phyloP scores from a whole-genome alignment of 2,888 invertebrate species.

The Habrosyne pyritoides region DNA sequence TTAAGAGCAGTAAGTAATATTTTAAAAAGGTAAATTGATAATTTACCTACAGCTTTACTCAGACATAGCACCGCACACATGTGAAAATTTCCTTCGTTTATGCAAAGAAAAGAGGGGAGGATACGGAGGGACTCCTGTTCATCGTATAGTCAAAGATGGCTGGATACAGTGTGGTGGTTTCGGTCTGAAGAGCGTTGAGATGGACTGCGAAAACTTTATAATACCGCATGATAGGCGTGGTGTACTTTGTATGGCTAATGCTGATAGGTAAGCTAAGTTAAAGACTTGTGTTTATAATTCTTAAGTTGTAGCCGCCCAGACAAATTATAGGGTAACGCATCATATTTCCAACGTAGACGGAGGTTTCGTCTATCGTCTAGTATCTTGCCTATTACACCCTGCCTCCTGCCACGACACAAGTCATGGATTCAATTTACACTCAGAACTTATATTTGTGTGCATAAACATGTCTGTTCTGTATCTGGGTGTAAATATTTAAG shows the following conservation, averaged over 20 bases:
- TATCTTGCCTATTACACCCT: no score
- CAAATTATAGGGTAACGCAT: no score
- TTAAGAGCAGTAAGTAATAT: no score
- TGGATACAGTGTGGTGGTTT: slow-evolving; percentile 89
- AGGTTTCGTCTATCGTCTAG: no score
- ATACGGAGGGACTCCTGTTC: slow-evolving; percentile 83
- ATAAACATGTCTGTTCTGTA: no score
- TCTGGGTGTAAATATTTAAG: no score
- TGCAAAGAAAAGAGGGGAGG: slow-evolving; percentile 75
- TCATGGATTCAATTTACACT: no score
- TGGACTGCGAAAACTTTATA: slow-evolving; percentile 87
- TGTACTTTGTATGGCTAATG: slow-evolving; percentile 88
- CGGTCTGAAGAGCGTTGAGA: slow-evolving; percentile 58
- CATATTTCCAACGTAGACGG: no score
- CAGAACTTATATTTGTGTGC: no score
- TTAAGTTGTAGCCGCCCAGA: no score
- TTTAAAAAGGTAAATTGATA: background rate
- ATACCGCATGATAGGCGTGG: slow-evolving; percentile 86
- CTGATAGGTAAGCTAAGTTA: slow-evolving; percentile 77
- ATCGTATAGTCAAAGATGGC: slow-evolving; percentile 86
- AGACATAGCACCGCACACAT: slow-evolving; percentile 83
- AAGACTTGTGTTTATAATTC: no score
- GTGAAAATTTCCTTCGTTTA: slow-evolving; percentile 82
- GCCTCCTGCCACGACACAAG: no score
- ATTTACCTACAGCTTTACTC: slow-evolving; percentile 74